Percentiles rank a stretch among this genome's conserved stretches.
These are phyloP conservation scores for Apodemus speciosus DNA, from an alignment of 2,113 vertebrate species.

Conservation along the genomic window DNA sequence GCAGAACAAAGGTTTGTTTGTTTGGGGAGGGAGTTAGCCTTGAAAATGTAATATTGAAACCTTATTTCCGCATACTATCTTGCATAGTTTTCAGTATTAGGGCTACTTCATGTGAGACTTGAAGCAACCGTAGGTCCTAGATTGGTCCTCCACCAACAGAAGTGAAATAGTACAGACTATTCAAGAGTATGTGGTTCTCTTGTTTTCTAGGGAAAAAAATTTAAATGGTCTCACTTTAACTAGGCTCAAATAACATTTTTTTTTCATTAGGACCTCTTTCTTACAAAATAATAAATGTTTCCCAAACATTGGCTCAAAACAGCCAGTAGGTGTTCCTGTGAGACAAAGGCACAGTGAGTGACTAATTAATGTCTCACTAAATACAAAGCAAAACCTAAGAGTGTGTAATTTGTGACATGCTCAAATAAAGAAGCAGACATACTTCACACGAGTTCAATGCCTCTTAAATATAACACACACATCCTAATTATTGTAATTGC, in stretches of 20 bases:
- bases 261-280: not conserved
- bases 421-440: conserved; percentile 1
- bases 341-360: not conserved
- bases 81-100: not conserved
- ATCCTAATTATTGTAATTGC: not conserved
- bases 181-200: not conserved
- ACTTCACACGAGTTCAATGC: not conserved
- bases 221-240: conserved; percentile 42
- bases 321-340: not conserved
- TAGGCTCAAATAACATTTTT: not conserved
- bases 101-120: not conserved
- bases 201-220: not conserved
- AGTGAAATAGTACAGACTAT: not conserved
- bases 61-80: conserved; percentile 30
- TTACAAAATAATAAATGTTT: conserved; percentile 4
- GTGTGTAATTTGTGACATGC: not conserved
- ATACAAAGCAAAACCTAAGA: conserved; percentile 21
- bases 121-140: not conserved
- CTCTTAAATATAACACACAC: not conserved
- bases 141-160: not conserved
- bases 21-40: not conserved
- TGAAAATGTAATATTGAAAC: not conserved
- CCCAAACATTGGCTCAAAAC: not conserved
- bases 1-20: not conserved
- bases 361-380: not conserved